Evolutionary conservation across 2,113 vertebrate genomes (phyloP).

Genomic region (Fulmarus glacialis): DNA sequence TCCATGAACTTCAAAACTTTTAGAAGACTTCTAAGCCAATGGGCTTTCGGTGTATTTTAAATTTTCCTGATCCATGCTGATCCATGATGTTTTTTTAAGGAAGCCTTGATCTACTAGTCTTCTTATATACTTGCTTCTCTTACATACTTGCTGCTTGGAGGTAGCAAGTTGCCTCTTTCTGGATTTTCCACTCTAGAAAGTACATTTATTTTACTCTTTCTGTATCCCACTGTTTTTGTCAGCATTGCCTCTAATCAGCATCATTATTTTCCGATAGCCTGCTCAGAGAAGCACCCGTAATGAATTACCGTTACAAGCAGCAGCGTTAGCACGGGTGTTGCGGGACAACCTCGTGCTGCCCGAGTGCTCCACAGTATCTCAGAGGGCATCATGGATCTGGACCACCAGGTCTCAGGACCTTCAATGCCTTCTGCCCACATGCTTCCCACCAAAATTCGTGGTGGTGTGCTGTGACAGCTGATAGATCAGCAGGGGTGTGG

Average conservation of each 20-base stretch:
- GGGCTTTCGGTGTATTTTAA: neutral
- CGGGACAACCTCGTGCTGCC: neutral
- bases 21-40: neutral
- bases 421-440: neutral
- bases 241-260: neutral
- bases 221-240: neutral
- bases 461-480: neutral
- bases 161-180: neutral
- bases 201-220: neutral
- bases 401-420: neutral
- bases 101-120: neutral
- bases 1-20: neutral
- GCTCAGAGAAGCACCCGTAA: neutral
- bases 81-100: neutral
- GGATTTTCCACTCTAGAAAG: neutral
- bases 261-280: rapidly evolving
- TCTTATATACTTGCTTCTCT: neutral
- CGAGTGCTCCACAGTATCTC: rapidly evolving
- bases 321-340: neutral
- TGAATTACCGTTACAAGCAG: neutral
- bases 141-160: neutral
- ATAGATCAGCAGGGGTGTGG: neutral
- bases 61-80: neutral
- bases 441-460: neutral
- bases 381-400: neutral